phyloP scores from a whole-genome alignment of 2,113 vertebrate species.

The Nerophis lumbriciformis region DNA sequence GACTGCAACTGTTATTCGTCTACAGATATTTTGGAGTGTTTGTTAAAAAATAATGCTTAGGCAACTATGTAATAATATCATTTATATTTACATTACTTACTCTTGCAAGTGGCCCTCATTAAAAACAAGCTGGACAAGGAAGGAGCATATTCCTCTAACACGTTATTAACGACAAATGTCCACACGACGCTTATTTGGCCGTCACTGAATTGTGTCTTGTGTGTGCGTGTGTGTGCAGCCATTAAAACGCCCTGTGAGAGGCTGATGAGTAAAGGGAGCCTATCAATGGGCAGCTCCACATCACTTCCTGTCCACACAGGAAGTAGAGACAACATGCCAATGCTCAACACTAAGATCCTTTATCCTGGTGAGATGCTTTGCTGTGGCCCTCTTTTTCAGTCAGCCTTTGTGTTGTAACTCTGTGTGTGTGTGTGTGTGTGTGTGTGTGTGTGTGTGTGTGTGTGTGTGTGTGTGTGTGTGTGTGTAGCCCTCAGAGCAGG shows the following conservation, averaged over 20 bases:
- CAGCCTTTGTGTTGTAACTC: background rate
- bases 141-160: too few species aligned
- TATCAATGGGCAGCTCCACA: constrained; percentile 78
- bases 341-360: constrained; percentile 86
- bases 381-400: too few species aligned
- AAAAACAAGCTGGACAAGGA: too few species aligned
- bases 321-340: constrained; percentile 81
- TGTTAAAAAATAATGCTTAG: too few species aligned
- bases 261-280: constrained; percentile 81
- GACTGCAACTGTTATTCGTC: too few species aligned
- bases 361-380: constrained; percentile 79
- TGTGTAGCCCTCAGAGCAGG: constrained; percentile 77
- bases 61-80: too few species aligned
- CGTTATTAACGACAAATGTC: too few species aligned
- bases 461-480: constrained; percentile 3
- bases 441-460: constrained; percentile 1
- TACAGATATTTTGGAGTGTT: too few species aligned
- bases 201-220: background rate
- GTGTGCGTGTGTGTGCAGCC: constrained; percentile 59
- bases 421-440: background rate
- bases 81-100: too few species aligned
- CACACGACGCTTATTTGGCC: too few species aligned
- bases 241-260: constrained; percentile 86
- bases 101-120: too few species aligned
- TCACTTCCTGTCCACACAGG: constrained; percentile 86